Evolutionary conservation across 2,888 invertebrate species (phyloP).

Genomic region (Ditylenchus weischeri): DNA sequence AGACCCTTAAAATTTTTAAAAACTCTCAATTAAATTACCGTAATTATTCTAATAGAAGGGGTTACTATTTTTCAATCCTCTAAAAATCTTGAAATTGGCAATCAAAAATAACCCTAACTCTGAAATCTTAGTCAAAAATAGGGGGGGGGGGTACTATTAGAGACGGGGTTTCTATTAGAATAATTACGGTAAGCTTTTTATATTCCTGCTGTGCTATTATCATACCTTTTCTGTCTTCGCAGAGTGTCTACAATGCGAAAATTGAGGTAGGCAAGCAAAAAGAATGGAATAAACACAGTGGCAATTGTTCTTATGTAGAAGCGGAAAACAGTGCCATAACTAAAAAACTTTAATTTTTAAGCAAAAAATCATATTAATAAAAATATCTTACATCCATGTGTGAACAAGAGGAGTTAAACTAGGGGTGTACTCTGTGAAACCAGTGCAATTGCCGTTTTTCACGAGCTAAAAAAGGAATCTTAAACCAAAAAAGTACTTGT

Average conservation of each 20-base stretch:
- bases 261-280: slow-evolving; percentile 48
- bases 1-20: too few relatives aligned
- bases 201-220: background rate
- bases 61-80: too few relatives aligned
- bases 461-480: slow-evolving; percentile 32
- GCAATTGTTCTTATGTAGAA: slow-evolving; percentile 46
- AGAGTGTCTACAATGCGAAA: slow-evolving; percentile 44
- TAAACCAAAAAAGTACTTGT: background rate
- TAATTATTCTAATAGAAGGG: too few relatives aligned
- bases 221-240: slow-evolving; percentile 46
- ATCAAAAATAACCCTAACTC: too few relatives aligned
- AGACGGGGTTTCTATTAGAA: too few relatives aligned
- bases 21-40: too few relatives aligned
- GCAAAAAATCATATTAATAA: too few relatives aligned
- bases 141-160: too few relatives aligned
- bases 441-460: slow-evolving; percentile 48
- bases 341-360: too few relatives aligned
- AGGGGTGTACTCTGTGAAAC: slow-evolving; percentile 44
- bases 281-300: slow-evolving; percentile 54
- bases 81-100: too few relatives aligned
- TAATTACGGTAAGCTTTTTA: too few relatives aligned
- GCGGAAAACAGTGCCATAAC: slow-evolving; percentile 40
- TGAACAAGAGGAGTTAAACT: slow-evolving; percentile 41
- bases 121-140: too few relatives aligned
- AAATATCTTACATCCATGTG: slow-evolving; percentile 42